Conservation (phyloP, 2,113 vertebrate genomes). For the Oreochromis tanganicae region DNA sequence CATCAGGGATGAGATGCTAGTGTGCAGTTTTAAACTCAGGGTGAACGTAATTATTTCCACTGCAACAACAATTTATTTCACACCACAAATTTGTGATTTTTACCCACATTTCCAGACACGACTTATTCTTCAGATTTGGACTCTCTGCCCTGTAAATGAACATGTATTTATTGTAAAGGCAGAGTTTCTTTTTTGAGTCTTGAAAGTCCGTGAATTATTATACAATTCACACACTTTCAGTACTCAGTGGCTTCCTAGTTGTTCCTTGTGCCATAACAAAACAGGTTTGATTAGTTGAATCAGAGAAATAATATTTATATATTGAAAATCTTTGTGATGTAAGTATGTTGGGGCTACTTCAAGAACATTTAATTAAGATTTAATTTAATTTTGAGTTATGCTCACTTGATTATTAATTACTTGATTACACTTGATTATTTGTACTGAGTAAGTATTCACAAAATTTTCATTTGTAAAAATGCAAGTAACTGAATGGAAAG, state of each 20-base stretch:
- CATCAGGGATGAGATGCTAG: conserved; percentile 56
- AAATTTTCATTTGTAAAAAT: neutral
- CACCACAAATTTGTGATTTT: neutral
- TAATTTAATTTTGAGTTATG: accelerated
- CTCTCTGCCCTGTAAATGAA: neutral
- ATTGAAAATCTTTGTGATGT: neutral
- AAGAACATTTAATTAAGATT: neutral
- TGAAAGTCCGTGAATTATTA: neutral
- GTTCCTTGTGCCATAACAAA: neutral
- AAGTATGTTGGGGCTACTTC: neutral
- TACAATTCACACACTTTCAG: neutral
- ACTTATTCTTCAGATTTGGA: neutral
- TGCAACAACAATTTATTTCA: conserved; percentile 24
- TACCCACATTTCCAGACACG: neutral
- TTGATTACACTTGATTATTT: neutral
- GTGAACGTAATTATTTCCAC: conserved; percentile 40
- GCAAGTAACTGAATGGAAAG: neutral
- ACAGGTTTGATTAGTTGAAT: neutral
- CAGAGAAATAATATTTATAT: neutral
- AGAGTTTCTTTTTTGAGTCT: neutral
- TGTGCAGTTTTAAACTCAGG: conserved; percentile 48
- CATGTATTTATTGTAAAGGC: neutral
- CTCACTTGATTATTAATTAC: neutral
- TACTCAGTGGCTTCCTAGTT: neutral
- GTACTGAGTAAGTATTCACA: neutral